A percentile compares a stretch with the other conserved stretches of the same genome.
Evolutionary conservation across 2,888 invertebrate genomes (phyloP).

Genomic region (Pristionchus arcanus): DNA sequence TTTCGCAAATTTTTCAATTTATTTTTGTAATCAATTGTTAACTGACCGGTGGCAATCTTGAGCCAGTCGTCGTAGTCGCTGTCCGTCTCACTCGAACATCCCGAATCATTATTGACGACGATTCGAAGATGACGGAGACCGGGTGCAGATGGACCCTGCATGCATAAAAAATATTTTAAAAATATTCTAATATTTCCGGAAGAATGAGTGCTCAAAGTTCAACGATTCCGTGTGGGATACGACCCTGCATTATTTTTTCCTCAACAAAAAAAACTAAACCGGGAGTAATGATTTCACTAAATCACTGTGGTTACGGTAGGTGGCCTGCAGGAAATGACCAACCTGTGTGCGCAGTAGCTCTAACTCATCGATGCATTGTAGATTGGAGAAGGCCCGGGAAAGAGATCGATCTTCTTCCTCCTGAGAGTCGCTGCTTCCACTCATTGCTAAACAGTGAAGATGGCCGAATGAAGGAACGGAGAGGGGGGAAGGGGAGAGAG

Average conservation of each 20-base stretch:
- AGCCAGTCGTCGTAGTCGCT: background rate
- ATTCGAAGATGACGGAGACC: background rate
- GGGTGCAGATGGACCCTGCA: background rate
- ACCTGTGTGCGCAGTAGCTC: background rate
- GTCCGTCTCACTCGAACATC: background rate
- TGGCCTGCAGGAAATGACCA: background rate
- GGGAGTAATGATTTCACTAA: no score
- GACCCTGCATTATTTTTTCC: no score
- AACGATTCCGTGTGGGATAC: no score
- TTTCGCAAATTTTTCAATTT: background rate
- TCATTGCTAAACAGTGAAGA: slow-evolving; percentile 16
- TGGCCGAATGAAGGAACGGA: slow-evolving; percentile 6
- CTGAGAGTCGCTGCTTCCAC: background rate
- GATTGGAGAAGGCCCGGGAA: background rate
- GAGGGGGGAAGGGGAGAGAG: background rate
- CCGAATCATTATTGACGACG: no score
- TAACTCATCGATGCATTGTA: background rate
- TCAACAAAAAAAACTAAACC: no score
- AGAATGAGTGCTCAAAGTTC: no score
- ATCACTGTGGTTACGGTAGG: slow-evolving; percentile 26
- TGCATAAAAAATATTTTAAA: no score
- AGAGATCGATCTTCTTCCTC: background rate
- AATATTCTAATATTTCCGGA: no score
- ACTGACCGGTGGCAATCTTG: background rate
- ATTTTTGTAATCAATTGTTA: background rate